Base-by-base conservation (phyloP, 2,113 vertebrate species). In the Xenopus borealis region DNA sequence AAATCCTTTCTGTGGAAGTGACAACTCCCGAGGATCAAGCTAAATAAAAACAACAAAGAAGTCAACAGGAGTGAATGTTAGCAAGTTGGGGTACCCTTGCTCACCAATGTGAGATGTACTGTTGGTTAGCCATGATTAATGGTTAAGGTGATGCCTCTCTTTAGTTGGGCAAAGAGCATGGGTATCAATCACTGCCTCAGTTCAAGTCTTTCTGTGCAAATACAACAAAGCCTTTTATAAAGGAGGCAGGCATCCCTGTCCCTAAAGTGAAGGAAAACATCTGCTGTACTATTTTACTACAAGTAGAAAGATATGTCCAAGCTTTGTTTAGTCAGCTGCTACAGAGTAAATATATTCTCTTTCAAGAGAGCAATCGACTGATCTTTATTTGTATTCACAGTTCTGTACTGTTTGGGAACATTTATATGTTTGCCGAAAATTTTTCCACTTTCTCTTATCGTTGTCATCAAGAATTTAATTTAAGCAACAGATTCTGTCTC, bases 1-100 rank as follows among this genome's bases (percentile, higher is more conserved):
- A 70, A 33, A 70, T 66, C 46, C 20, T 76, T 11, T 76, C 73
- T 8, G 66, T 69, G 46, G 58, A 67, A 27, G 30, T 23, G 3
- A 76, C 18, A 3, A 66, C 66, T 3, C 58, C 73, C 1, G 71
- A 73, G 62, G 71, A 73, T 50, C 50, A 66, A 12, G 11, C 33
- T 40, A 40, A 40, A 40, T 40, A 40, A 40, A 40, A 6, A 65
- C 11, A 53, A 72, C 14, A 18, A 47, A 46, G 14, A 65, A 7
- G 55, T 17, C 3, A 58, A 18, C 10, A 58, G 55, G 55, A 5
- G 8, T 58, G 55, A 16, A 58, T 1, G 55, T 10, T 16, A 58
- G 17, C 9, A 33, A 10, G 12, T 7, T 40, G 62, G 62, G 62
- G 30, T 6, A 23, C 33, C 8, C 10, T 2, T 62, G 20, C 20